These are phyloP conservation scores for Drosophila putrida DNA, from an alignment of 2,888 invertebrate genomes.

Conservation along the genomic window DNA sequence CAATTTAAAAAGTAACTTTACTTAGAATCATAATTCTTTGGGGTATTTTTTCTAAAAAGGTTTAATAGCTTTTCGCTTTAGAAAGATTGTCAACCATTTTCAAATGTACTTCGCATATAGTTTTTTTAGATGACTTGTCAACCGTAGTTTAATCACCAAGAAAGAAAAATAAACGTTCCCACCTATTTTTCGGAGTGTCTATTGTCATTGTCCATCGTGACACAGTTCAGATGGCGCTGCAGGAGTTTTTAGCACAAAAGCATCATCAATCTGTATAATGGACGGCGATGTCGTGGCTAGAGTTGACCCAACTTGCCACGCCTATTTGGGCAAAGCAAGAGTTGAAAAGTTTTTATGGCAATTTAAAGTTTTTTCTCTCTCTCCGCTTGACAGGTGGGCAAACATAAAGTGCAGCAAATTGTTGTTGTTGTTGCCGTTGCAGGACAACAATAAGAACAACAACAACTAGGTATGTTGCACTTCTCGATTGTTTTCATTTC, in stretches of 20 bases:
- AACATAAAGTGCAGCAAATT: conserved; percentile 58
- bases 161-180: conserved; percentile 23
- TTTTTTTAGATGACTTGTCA: not conserved
- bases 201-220: conserved; percentile 42
- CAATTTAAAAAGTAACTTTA: no score
- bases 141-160: conserved; percentile 9
- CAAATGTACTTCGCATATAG: not conserved
- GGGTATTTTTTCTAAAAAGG: no score
- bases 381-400: conserved; percentile 47
- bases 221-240: conserved; percentile 49
- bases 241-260: conserved; percentile 24
- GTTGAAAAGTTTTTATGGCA: conserved; percentile 57
- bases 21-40: no score
- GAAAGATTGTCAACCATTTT: not conserved
- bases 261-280: conserved; percentile 66
- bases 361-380: conserved; percentile 48
- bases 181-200: conserved; percentile 13
- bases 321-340: conserved; percentile 33
- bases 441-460: conserved; percentile 13
- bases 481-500: conserved; percentile 41
- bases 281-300: conserved; percentile 37
- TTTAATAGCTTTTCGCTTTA: not conserved
- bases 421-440: conserved; percentile 22
- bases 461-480: conserved; percentile 21
- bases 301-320: conserved; percentile 47